Percentiles rank a stretch among this genome's conserved stretches.
phyloP scores from a whole-genome alignment of 2,113 vertebrate genomes.

The Campylomormyrus numenius region DNA sequence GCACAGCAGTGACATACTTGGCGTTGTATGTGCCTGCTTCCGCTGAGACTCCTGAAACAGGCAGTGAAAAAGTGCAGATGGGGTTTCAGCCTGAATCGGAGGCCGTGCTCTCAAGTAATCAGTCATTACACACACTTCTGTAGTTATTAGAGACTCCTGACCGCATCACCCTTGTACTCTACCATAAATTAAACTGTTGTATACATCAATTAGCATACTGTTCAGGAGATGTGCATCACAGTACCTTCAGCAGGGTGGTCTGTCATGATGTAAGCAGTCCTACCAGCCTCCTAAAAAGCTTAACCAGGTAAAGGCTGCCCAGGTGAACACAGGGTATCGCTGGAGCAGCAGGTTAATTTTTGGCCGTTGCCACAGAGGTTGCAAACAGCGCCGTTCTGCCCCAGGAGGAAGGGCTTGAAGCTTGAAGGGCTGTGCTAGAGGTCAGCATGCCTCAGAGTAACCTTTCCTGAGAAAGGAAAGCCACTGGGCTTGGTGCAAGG shows the following conservation, averaged over 20 bases:
- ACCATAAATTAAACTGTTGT: background rate
- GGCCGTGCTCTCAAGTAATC: background rate
- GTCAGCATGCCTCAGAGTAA: background rate
- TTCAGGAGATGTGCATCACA: background rate
- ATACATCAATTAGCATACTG: background rate
- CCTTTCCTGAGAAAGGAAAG: background rate
- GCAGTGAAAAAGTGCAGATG: background rate
- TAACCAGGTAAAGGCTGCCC: background rate
- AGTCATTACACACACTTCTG: constrained; percentile 8
- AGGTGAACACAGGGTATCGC: background rate
- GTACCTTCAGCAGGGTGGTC: background rate
- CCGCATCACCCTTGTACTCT: background rate
- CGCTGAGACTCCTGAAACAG: background rate
- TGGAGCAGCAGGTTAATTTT: background rate
- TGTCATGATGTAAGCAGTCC: background rate
- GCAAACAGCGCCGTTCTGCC: background rate
- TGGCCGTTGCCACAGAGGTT: background rate
- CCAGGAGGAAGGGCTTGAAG: background rate
- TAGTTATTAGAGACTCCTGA: background rate
- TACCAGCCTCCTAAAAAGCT: background rate
- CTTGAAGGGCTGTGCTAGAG: background rate
- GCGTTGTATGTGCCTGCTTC: background rate
- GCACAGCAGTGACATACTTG: background rate
- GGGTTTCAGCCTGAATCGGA: background rate
- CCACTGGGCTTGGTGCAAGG: background rate